These are phyloP conservation scores for Caenorhabditis sp. DNA, from an alignment of 2,888 invertebrate genomes.

Conservation along the genomic window DNA sequence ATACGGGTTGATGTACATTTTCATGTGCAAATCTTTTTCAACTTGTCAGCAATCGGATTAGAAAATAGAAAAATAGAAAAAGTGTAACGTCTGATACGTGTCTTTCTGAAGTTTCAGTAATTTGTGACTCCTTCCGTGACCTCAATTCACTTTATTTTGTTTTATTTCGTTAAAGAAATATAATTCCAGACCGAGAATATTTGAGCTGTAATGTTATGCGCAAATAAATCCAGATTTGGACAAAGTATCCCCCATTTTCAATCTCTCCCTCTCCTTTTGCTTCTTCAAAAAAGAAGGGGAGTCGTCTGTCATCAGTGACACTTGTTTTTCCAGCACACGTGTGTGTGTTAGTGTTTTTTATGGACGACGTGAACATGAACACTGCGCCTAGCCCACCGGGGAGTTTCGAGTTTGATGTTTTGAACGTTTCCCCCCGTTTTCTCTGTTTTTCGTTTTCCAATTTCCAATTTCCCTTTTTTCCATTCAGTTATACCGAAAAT, in stretches of 20 bases:
- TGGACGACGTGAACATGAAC: too few relatives aligned
- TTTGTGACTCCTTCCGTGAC: too few relatives aligned
- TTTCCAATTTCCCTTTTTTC: background rate
- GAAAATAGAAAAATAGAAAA: too few relatives aligned
- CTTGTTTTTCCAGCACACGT: conserved; percentile 23
- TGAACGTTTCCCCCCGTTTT: too few relatives aligned
- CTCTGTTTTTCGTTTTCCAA: background rate
- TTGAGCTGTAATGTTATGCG: conserved; percentile 30
- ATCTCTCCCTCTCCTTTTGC: too few relatives aligned
- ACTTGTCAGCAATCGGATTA: too few relatives aligned
- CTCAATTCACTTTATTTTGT: too few relatives aligned
- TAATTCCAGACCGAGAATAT: conserved; percentile 36
- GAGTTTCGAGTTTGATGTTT: conserved; percentile 1
- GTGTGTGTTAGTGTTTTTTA: conserved; percentile 6
- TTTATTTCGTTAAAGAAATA: too few relatives aligned
- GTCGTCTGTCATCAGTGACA: conserved; percentile 29
- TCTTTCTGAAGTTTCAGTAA: too few relatives aligned
- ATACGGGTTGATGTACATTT: too few relatives aligned
- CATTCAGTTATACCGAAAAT: background rate
- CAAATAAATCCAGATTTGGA: conserved; percentile 46
- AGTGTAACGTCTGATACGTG: too few relatives aligned
- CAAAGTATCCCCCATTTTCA: conserved; percentile 27
- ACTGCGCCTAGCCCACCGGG: background rate
- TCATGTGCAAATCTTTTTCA: too few relatives aligned
- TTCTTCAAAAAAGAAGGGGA: background rate